These are phyloP conservation scores for Formica exsecta DNA, from an alignment of 1,140 invertebrate genomes.

Conservation along the genomic window DNA sequence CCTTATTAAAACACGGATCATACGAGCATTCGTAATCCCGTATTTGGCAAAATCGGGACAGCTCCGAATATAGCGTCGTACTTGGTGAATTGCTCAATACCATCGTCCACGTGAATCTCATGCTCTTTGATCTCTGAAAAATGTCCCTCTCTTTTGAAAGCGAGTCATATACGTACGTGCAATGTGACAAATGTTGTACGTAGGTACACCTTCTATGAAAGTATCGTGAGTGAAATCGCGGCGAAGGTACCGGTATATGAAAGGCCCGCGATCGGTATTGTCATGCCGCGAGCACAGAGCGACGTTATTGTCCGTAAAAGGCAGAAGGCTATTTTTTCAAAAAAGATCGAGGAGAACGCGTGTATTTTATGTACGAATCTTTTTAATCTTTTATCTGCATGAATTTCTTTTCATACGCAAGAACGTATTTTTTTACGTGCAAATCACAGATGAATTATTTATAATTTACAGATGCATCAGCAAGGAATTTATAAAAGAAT, in stretches of 20 bases:
- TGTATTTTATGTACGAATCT: background rate
- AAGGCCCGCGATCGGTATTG: conserved; percentile 20
- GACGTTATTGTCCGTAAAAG: conserved; percentile 27
- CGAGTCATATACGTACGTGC: background rate
- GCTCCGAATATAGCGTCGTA: conserved; percentile 78
- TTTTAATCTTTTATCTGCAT: background rate
- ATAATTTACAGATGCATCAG: background rate
- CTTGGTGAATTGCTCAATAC: conserved; percentile 84
- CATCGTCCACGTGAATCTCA: conserved; percentile 66
- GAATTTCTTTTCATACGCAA: conserved; percentile 26
- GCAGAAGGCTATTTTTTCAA: conserved; percentile 3
- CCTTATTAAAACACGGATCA: conserved; percentile 73
- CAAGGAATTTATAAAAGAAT: background rate
- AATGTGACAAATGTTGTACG: conserved; percentile 1
- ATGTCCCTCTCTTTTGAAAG: conserved; percentile 1
- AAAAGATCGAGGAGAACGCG: background rate
- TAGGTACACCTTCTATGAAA: conserved; percentile 10
- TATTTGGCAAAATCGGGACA: conserved; percentile 85
- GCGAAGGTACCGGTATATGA: conserved; percentile 35
- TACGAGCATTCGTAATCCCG: conserved; percentile 78
- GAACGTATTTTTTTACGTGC: conserved; percentile 6
- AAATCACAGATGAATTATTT: conserved; percentile 34
- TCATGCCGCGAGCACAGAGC: background rate
- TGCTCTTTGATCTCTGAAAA: conserved; percentile 61
- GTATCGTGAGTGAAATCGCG: conserved; percentile 44